A percentile compares a stretch with the other conserved stretches of the same genome.
Evolutionary conservation across 2,113 vertebrate species (phyloP).

Genomic region (Propithecus coquereli): DNA sequence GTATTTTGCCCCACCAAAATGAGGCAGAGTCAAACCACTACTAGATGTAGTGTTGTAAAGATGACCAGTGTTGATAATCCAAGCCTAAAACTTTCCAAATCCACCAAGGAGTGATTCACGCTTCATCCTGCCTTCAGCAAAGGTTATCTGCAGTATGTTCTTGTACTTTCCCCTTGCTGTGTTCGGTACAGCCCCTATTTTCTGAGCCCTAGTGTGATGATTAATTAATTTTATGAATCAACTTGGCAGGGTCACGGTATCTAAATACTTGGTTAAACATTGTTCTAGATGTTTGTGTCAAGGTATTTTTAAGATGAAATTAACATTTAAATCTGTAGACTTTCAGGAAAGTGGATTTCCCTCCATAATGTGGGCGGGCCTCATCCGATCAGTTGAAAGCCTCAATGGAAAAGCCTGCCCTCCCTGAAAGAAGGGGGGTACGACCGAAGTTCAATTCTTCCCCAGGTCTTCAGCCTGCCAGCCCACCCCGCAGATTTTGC

Average conservation of each 20-base stretch:
- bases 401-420: background rate
- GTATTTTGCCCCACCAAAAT: background rate
- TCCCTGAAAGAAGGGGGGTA: background rate
- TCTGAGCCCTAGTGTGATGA: background rate
- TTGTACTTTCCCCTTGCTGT: background rate
- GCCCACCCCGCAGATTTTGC: background rate
- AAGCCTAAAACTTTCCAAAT: background rate
- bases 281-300: background rate
- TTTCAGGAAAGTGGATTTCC: background rate
- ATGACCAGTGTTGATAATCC: background rate
- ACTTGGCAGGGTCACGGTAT: background rate
- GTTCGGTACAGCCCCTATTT: background rate
- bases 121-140: background rate
- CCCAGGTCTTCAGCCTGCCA: background rate
- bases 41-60: background rate
- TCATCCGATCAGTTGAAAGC: background rate
- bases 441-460: background rate
- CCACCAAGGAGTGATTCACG: background rate
- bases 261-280: background rate
- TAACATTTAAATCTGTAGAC: background rate
- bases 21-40: background rate
- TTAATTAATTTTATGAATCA: background rate
- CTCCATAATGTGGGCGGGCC: background rate
- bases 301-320: background rate
- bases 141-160: background rate